Conservation (phyloP, 2,113 vertebrate genomes). For the Centrocercus urophasianus region DNA sequence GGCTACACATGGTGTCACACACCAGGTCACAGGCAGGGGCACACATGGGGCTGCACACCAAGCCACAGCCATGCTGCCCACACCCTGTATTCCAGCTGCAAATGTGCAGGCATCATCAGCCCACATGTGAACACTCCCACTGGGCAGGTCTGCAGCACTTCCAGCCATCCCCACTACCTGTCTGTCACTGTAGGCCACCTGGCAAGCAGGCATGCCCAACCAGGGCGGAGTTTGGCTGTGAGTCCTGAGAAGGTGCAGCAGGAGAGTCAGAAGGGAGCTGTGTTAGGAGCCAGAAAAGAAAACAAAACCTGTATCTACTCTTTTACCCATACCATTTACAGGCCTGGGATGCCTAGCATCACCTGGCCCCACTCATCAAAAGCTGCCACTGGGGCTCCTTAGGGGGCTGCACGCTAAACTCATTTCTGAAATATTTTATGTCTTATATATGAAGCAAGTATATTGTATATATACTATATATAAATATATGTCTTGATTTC, state of each 20-base stretch:
- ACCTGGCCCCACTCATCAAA: not conserved
- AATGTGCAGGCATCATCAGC: no score
- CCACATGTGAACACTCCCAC: not conserved
- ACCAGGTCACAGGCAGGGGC: not conserved
- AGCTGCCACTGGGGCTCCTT: not conserved
- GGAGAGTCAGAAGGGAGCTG: no score
- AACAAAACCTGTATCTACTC: not conserved
- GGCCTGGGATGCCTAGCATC: not conserved
- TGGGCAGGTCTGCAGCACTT: not conserved
- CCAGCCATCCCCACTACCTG: fast-evolving
- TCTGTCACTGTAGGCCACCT: not conserved
- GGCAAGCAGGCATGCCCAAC: not conserved
- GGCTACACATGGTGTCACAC: not conserved
- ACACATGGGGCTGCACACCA: no score
- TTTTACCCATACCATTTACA: not conserved
- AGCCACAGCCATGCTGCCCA: not conserved
- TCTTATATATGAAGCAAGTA: not conserved
- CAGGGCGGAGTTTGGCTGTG: fast-evolving
- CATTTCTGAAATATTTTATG: not conserved
- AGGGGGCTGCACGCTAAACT: not conserved
- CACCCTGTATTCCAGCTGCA: not conserved
- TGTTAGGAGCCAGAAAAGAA: slow-evolving; percentile 20
- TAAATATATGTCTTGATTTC: not conserved
- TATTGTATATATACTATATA: no score
- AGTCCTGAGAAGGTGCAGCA: not conserved